Evolutionary conservation across 1,140 invertebrate genomes (phyloP), one percentile per base, ranked within the genome.

Genomic region (Trissolcus basalis): DNA sequence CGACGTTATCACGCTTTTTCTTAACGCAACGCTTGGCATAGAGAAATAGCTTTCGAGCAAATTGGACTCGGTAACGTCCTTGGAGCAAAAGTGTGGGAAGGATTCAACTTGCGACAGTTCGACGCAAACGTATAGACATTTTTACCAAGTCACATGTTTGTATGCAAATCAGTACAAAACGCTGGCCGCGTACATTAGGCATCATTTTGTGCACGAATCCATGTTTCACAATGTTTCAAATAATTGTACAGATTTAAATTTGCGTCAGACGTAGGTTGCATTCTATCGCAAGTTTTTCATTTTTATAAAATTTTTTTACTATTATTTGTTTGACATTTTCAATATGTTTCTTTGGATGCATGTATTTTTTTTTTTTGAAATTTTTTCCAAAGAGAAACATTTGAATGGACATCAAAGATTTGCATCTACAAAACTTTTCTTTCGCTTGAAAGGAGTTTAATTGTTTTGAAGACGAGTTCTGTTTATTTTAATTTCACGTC

Each of bases 41-140:
- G 19, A 27, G 19, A 36, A 63, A 53, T 33, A 59, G 48, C 39
- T 35, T 50, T 45, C 39, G 19, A 58, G 32, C 11, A 47, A 54
- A 53, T 60, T 55, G 56, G 60, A 45, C 35, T 45, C 56, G 33
- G 7, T 47, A 32, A 44, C 49, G 70, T 65, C 61, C 61, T 72
- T 72, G 60, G 45, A 10, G 41, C 10, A 72, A 72, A 64, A 72
- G 48, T 72, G 56, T 65, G 69, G 59, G 54, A 64, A 72, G 55
- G 45, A 55, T 65, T 41, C 50, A 27, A 9, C 44, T 41, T 48
- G 61, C 45, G 39, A 48, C 47, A 49, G n/a, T 56, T 56, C 7
- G 45, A 33, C 43, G 59, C 49, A 13, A 39, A 15, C 35, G 44
- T 48, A 45, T 33, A 27, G 2, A 16, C 55, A 48, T 41, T 36